Evolutionary conservation across 2,888 invertebrate species (phyloP).

Genomic region (Harpalus rubripes): DNA sequence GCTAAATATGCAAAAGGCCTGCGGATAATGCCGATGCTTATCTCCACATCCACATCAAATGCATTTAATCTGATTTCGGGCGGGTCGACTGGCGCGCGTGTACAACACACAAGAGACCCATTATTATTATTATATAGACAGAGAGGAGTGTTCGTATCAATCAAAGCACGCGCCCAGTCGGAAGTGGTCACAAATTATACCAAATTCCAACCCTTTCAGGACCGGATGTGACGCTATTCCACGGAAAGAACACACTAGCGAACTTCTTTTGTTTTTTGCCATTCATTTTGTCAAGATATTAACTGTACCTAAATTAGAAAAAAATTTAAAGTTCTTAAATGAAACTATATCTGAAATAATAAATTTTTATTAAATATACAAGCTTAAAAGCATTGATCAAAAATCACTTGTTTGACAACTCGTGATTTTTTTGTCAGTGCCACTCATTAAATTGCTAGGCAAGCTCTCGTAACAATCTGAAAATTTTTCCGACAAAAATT

Average conservation of each 20-base stretch:
- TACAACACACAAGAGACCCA: slow-evolving; percentile 36
- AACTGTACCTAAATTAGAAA: no score
- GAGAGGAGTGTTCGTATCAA: slow-evolving; percentile 72
- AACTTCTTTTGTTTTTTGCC: background rate
- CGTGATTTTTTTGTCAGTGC: no score
- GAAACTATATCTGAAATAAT: no score
- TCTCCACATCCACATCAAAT: slow-evolving; percentile 44
- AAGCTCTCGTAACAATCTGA: no score
- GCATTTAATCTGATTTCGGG: slow-evolving; percentile 49
- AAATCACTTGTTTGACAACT: no score
- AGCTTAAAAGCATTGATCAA: no score
- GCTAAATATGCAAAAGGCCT: slow-evolving; percentile 34
- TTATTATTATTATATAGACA: slow-evolving; percentile 59
- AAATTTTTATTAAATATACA: no score
- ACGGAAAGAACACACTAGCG: no score
- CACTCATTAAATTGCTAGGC: no score
- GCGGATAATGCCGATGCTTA: background rate
- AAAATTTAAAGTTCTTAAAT: no score
- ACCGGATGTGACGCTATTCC: slow-evolving; percentile 67
- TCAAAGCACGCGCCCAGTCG: slow-evolving; percentile 73
- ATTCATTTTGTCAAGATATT: background rate
- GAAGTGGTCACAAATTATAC: slow-evolving; percentile 72
- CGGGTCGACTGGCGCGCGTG: slow-evolving; percentile 64
- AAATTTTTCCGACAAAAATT: no score
- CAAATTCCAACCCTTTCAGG: slow-evolving; percentile 73